A percentile compares a stretch with the other conserved stretches of the same genome.
phyloP scores from a whole-genome alignment of 2,797 vertebrate genomes.

The Syncerus caffer region DNA sequence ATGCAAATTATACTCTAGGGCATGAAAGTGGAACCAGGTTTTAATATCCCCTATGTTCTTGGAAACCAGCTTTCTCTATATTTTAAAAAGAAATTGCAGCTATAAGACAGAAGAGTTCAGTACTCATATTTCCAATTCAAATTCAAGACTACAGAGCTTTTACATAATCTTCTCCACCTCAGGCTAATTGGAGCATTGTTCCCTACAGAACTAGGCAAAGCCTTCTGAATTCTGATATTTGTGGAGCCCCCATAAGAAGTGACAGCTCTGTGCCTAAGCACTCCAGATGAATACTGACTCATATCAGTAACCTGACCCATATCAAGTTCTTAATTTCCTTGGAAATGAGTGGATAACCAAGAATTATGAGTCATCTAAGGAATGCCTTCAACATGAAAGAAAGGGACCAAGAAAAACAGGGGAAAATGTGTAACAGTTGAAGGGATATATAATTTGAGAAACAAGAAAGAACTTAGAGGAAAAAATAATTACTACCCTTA shows the following conservation, averaged over 20 bases:
- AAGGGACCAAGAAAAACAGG: neutral
- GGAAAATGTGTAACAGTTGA: neutral
- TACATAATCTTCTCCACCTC: neutral
- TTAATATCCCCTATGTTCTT: neutral
- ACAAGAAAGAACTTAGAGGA: neutral
- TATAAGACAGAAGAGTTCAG: neutral
- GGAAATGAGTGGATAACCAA: slow-evolving; percentile 6
- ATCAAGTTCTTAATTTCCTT: neutral
- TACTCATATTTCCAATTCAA: neutral
- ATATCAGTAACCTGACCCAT: neutral
- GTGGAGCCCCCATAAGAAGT: neutral
- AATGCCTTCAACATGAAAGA: neutral
- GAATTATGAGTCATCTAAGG: neutral
- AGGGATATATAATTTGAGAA: neutral
- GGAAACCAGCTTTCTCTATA: slow-evolving; percentile 5
- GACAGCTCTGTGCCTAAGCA: neutral
- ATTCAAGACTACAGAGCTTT: neutral
- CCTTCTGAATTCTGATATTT: neutral
- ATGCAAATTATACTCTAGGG: neutral
- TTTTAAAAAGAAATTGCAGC: slow-evolving; percentile 37
- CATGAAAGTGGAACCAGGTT: neutral
- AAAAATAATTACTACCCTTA: neutral
- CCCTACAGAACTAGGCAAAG: neutral
- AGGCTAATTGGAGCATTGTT: neutral
- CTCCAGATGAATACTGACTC: neutral